These are phyloP conservation scores for Scrobipalpa atriplicella DNA, from an alignment of 2,888 invertebrate species.

Conservation along the genomic window DNA sequence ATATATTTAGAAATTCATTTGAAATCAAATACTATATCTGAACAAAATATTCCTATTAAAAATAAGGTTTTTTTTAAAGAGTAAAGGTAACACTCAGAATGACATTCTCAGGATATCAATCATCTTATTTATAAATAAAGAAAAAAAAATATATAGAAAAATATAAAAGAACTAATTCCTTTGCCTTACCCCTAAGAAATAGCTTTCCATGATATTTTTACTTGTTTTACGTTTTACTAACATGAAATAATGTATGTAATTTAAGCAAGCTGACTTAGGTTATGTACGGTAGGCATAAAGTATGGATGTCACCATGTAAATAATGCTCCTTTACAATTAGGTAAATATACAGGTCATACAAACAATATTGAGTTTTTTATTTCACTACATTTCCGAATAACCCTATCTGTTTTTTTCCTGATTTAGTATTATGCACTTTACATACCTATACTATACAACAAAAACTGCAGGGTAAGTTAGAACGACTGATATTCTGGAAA, in stretches of 20 bases:
- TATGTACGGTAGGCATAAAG: constrained; percentile 29
- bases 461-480: too few species aligned
- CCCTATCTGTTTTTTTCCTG: too few species aligned
- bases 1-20: too few species aligned
- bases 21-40: too few species aligned
- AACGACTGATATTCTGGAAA: too few species aligned
- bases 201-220: neutral
- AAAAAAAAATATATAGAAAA: too few species aligned
- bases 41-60: too few species aligned
- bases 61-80: neutral
- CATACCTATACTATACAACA: too few species aligned
- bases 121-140: too few species aligned
- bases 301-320: constrained; percentile 79
- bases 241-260: neutral
- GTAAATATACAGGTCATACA: constrained; percentile 78
- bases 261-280: constrained; percentile 28
- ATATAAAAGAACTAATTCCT: neutral
- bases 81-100: too few species aligned
- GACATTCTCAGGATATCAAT: too few species aligned
- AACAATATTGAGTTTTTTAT: constrained; percentile 48
- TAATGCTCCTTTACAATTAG: constrained; percentile 81
- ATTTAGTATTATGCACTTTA: too few species aligned
- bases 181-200: neutral
- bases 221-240: constrained; percentile 8
- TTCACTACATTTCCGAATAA: neutral